Percentiles rank a stretch among this genome's conserved stretches.
Evolutionary conservation across 2,113 vertebrate genomes (phyloP).

Genomic region (Lophura nycthemera): DNA sequence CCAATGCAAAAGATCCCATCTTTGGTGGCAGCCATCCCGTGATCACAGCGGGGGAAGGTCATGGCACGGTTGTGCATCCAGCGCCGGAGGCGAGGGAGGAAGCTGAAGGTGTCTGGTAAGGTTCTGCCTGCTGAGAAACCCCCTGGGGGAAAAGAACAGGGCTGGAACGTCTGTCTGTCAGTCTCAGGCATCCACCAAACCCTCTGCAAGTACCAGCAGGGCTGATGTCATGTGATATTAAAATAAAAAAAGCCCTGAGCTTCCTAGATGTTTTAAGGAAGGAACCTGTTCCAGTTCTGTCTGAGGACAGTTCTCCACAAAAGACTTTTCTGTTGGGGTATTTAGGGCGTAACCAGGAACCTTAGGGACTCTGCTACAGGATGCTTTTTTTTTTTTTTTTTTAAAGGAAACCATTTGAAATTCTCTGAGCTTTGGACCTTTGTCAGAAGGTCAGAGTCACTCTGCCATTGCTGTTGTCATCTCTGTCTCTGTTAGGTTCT

Average conservation of each 20-base stretch:
- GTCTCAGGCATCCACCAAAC: background rate
- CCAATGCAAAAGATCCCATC: conserved; percentile 69
- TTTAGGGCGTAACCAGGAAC: background rate
- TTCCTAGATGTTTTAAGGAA: background rate
- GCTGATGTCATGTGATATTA: background rate
- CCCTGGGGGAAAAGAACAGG: background rate
- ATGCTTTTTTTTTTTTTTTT: too few species aligned
- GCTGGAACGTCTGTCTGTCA: background rate
- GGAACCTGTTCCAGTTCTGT: background rate
- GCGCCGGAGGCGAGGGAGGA: conserved; percentile 48
- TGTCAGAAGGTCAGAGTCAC: background rate
- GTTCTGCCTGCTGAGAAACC: conserved; percentile 61
- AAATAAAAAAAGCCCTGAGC: background rate
- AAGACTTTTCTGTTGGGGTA: background rate
- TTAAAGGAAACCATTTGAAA: background rate
- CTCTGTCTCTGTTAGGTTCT: background rate
- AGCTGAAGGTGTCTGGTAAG: conserved; percentile 55
- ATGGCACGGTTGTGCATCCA: conserved; percentile 66
- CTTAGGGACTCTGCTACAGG: background rate
- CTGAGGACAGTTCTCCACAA: background rate
- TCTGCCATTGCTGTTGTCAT: background rate
- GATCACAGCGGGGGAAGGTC: conserved; percentile 60
- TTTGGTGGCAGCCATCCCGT: conserved; percentile 56
- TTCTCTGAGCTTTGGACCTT: background rate
- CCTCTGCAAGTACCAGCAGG: background rate